phyloP scores from a whole-genome alignment of 1,140 invertebrate species.

The Bombus waltoni region DNA sequence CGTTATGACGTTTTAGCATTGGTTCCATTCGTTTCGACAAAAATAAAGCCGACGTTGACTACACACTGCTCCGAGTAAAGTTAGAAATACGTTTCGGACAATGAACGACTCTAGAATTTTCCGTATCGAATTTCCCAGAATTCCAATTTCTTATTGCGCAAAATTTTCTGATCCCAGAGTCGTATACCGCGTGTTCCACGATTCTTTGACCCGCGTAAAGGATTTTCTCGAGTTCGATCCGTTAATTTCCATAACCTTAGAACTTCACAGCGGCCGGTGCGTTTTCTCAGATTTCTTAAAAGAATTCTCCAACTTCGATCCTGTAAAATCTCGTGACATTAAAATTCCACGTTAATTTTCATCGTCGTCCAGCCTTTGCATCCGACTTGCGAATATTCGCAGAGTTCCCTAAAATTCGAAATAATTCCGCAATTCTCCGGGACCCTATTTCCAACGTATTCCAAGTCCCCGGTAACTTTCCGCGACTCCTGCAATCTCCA shows the following conservation, averaged over 20 bases:
- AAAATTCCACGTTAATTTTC: too few relatives aligned
- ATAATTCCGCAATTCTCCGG: background rate
- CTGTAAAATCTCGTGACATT: too few relatives aligned
- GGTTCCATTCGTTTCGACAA: background rate
- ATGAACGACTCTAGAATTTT: background rate
- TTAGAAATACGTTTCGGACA: background rate
- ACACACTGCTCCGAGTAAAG: background rate
- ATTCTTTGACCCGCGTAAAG: background rate
- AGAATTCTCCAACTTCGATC: too few relatives aligned
- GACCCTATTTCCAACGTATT: too few relatives aligned
- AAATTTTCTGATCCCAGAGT: background rate
- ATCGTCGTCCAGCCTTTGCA: background rate
- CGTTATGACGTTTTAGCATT: conserved; percentile 3
- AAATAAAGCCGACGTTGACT: background rate
- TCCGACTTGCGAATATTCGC: too few relatives aligned
- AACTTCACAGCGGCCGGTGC: too few relatives aligned
- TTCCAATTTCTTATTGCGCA: background rate
- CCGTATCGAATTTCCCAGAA: background rate
- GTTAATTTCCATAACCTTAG: too few relatives aligned
- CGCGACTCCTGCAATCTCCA: too few relatives aligned
- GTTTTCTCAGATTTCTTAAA: too few relatives aligned
- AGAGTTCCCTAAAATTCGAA: background rate
- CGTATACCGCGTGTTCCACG: background rate
- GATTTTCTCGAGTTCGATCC: background rate
- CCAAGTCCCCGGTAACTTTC: too few relatives aligned